phyloP scores from a whole-genome alignment of 2,113 vertebrate species.

The rat (Rattus norvegicus) region GRCr8 NC_086039.1:120008501-120009000 shows the following conservation, averaged over 20 bases:
- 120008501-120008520: neutral
- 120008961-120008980: neutral
- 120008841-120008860: neutral
- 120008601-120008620: neutral
- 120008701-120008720: neutral
- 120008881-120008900: slow-evolving; percentile 5
- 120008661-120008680: neutral
- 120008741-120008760: neutral
- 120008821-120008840: slow-evolving; percentile 53
- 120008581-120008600: neutral
- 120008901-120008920: neutral
- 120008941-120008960: neutral
- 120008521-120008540: neutral
- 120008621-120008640: neutral
- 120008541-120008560: neutral
- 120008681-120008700: neutral
- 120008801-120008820: neutral
- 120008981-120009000: slow-evolving; percentile 24
- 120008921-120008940: neutral
- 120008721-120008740: slow-evolving; percentile 48
- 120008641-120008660: neutral
- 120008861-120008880: slow-evolving; percentile 21
- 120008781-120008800: neutral
- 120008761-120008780: neutral
- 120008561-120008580: neutral